Conservation (phyloP, 2,113 vertebrate species). For the Canis aureus region DNA sequence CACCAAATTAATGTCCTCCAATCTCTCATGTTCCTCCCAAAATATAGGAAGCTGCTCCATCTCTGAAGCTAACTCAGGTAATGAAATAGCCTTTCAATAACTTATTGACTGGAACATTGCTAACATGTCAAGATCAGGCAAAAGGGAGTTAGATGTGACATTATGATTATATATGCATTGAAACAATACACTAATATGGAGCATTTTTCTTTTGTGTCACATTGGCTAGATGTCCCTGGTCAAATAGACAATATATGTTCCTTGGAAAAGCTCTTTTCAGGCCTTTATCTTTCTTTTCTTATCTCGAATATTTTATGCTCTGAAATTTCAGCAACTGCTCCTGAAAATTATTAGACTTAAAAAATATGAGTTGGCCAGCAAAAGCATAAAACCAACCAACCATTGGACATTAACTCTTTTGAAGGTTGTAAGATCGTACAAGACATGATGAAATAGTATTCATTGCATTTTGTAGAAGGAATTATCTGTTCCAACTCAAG, state of each 20-base stretch:
- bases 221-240: neutral
- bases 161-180: conserved; percentile 62
- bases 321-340: conserved; percentile 6
- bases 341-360: conserved; percentile 63
- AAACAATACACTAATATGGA: conserved; percentile 46
- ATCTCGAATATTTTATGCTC: conserved; percentile 68
- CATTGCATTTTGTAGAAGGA: conserved; percentile 39
- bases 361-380: conserved; percentile 67
- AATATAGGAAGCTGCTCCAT: conserved; percentile 36
- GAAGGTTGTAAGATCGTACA: conserved; percentile 69
- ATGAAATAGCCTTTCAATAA: conserved; percentile 66
- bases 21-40: conserved; percentile 31
- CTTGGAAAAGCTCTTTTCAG: conserved; percentile 54
- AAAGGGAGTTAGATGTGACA: conserved; percentile 10
- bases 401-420: conserved; percentile 56
- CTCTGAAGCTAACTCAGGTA: conserved; percentile 38
- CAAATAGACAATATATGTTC: conserved; percentile 54
- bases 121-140: conserved; percentile 41
- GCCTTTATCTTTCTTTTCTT: conserved; percentile 49
- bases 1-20: conserved; percentile 59
- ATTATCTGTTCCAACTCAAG: conserved; percentile 34
- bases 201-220: conserved; percentile 45
- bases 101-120: conserved; percentile 2
- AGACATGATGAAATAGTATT: conserved; percentile 72
- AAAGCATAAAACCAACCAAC: conserved; percentile 72